Conservation (phyloP, 2,797 vertebrate species). For the Coreius guichenoti region DNA sequence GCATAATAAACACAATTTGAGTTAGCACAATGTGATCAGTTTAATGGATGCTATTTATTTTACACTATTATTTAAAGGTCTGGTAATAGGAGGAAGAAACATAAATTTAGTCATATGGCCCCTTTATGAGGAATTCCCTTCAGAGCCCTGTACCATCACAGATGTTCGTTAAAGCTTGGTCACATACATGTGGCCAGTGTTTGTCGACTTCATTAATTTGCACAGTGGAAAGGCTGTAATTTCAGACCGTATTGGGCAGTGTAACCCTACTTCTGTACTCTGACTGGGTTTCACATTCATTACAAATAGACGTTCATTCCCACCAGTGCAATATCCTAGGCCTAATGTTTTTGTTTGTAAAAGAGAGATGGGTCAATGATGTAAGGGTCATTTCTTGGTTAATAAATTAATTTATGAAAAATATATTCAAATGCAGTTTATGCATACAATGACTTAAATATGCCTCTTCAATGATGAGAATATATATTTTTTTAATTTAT, state of each 20-base stretch:
- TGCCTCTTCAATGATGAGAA: not conserved
- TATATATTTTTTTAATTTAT: not conserved
- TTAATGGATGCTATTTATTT: constrained; percentile 99
- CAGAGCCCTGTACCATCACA: constrained; percentile 80
- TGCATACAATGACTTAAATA: not conserved
- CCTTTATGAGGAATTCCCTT: constrained; percentile 90
- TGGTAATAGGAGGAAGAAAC: constrained; percentile 87
- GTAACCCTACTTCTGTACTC: constrained; percentile 58
- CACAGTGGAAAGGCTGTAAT: constrained; percentile 78
- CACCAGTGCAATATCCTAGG: constrained; percentile 67
- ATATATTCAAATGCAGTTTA: not conserved
- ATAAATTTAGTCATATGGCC: constrained; percentile 90
- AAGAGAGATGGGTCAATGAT: not conserved
- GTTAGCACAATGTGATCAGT: constrained; percentile 98
- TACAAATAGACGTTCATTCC: constrained; percentile 69
- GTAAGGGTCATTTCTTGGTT: not conserved
- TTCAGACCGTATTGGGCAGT: constrained; percentile 63
- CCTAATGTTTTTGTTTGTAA: constrained; percentile 45
- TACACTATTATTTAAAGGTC: constrained; percentile 99
- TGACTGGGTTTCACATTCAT: constrained; percentile 70
- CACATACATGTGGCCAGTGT: constrained; percentile 79
- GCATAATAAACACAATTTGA: constrained; percentile 99
- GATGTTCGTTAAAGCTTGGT: constrained; percentile 83
- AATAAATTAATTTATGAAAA: not conserved
- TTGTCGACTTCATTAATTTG: constrained; percentile 81